phyloP scores from a whole-genome alignment of 1,140 invertebrate genomes.

The Philotrypesis tridentata region DNA sequence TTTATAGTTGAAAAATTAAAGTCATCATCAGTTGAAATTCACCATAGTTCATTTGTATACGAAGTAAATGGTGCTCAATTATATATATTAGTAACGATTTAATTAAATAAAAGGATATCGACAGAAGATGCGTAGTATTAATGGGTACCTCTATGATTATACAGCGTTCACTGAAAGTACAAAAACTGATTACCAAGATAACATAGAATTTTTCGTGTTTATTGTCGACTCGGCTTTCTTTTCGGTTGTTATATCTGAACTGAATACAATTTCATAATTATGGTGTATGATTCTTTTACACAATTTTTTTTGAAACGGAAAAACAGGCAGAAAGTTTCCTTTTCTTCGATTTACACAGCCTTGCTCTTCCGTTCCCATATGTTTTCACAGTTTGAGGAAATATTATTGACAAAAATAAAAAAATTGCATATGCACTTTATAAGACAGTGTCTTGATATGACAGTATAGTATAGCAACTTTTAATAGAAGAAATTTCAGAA shows the following conservation, averaged over 20 bases:
- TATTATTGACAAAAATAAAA: slow-evolving; percentile 1
- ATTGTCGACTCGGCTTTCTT: background rate
- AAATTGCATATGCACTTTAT: too few species aligned
- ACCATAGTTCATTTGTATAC: slow-evolving; percentile 12
- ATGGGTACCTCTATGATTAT: slow-evolving; percentile 1
- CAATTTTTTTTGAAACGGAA: slow-evolving; percentile 6
- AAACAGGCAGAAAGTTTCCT: slow-evolving; percentile 38
- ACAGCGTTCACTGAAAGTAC: background rate
- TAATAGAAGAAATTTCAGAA: too few species aligned
- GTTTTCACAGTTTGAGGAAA: slow-evolving; percentile 44
- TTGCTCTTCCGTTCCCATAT: slow-evolving; percentile 20
- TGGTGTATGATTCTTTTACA: background rate
- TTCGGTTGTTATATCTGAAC: slow-evolving; percentile 27
- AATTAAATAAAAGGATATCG: slow-evolving; percentile 36
- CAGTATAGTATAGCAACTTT: too few species aligned
- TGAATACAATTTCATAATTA: slow-evolving; percentile 38
- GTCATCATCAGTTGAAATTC: background rate
- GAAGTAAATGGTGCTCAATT: slow-evolving; percentile 30
- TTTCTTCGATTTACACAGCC: slow-evolving; percentile 29
- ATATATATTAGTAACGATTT: slow-evolving; percentile 21
- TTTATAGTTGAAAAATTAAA: background rate
- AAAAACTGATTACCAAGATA: slow-evolving; percentile 11
- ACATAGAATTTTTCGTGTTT: background rate
- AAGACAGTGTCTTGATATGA: too few species aligned
- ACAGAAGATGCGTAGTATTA: slow-evolving; percentile 27